Evolutionary conservation across 2,888 invertebrate genomes (phyloP), one percentile per base, ranked within the genome.

Genomic region (Metallyticus violacea): DNA sequence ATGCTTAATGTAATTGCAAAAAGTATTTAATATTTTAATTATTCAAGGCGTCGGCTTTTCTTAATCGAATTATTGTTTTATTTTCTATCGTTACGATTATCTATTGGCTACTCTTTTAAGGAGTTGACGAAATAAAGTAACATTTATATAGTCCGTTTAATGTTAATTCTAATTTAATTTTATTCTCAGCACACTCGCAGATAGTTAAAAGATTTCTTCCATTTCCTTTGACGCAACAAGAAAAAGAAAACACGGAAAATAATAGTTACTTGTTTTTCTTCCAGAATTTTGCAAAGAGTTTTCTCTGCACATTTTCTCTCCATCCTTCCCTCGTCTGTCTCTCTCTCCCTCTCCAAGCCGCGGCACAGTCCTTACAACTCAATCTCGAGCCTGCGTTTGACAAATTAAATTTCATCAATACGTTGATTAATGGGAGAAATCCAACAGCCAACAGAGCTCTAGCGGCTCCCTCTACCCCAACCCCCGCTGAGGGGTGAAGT

Each of bases 381-480:
- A 86, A 88, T 88, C 87, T 88, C 83, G 86, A 79, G 78, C 87
- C 88, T 88, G 88, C 88, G 85, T 88, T 88, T 88, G 88, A 88
- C 88, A 88, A 88, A 88, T 88, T 88, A 88, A 88, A 88, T 88
- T 88, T 88, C 88, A 88, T 88, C 88, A 88, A 88, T 88, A 87
- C 86, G 82, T 87, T 88, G 88, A 88, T 88, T 88, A 88, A 88
- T 88, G 88, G 87, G 87, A 87, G 87, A 86, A 87, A 88, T 85
- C 85, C 86, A 85, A 84, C 77, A 78, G 85, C 29, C 62, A 85
- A 85, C 29, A 7, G 85, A 77, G 29, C 79, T 85, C 26, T 30
- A 40, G 9, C 78, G 40, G 80, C 27, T 27, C 25, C 26, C 25
- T 28, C 7, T 77, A 28, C 81, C 79, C 85, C 76, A 26, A 1